Evolutionary conservation across 2,797 vertebrate genomes (phyloP), one percentile per base, ranked within the genome.

Genomic region (Poecilia gillii): DNA sequence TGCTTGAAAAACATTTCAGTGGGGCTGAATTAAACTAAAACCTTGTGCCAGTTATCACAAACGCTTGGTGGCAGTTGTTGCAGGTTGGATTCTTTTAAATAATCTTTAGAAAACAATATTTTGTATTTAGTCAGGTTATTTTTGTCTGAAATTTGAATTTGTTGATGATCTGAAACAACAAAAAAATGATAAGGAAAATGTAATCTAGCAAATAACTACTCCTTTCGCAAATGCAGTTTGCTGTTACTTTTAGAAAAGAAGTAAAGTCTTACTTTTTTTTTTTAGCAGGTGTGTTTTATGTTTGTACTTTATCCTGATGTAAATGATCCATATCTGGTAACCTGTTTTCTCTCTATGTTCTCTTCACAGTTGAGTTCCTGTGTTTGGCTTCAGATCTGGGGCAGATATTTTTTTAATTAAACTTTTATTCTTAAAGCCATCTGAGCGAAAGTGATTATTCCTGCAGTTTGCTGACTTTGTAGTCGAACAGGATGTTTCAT

Each of bases 311-410:
- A 75, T 18, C 74, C 47, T 12, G 12, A 55, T 18, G 4, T 87
- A 68, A 68, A 39, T 36, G 3, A 39, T 20, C 62, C 62, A 36
- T 39, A 33, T 66, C 18, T 66, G 81, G 86, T 71, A 33, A 46
- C 3, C 14, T 80, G 9, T 73, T 78, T 64, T 80, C 82, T 12
- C 91, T 39, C 23, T 6, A 20, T 5, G 31, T 75, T 88, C 11
- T 68, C 3, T 86, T 77, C 68, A 39, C 90, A 93, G 91, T 43
- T 81, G 74, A 57, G 14, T 14, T 18, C 16, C 31, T n/a, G 45
- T 7, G 59, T 80, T 82, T 81, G 33, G 12, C 45, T 7, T 75
- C 77, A 64, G 33, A 68, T 68, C 64, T 25, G 84, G 87, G 84
- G 79, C 73, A 83, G 84, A 53, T 71, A 1, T 71, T 68, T 46